Evolutionary conservation across 2,113 vertebrate species (phyloP), one percentile per base, ranked within the genome.

Genomic region (Nannobrachium achirus): DNA sequence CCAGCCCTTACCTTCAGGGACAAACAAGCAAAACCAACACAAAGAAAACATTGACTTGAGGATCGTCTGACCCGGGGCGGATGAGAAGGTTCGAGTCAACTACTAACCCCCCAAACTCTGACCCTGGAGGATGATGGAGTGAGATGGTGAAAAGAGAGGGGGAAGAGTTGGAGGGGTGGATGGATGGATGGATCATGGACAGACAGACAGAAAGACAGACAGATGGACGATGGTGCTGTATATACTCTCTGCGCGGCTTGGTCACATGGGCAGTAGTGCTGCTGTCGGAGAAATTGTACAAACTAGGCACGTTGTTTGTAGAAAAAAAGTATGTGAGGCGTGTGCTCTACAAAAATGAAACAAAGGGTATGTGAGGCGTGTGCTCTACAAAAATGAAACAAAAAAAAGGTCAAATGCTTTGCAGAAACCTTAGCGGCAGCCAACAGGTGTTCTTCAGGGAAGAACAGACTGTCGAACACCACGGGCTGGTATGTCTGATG

Each of bases 261-360:
- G 59, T 76, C 71, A 75, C 56, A 61, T 66, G 78, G 86, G 88
- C 83, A 89, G 86, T 87, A n/a, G n/a, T n/a, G 82, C 74, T 85
- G 86, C 86, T 89, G 82, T 79, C 71, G 75, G 65, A 82, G 70
- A 78, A 73, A 75, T 52, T 74, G 71, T 80, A 85, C 80, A 89
- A 85, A 86, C 76, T 66, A 88, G 86, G 89, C 86, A 88, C 85
- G 50, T 84, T 75, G 67, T 86, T 81, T 79, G 75, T 81, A 88
- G 83, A 86, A 86, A n/a, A n/a, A 79, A 74, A 71, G 19, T 19
- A 72, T 52, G 58, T 5, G 46, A 76, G 58, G 57, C n/a, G n/a
- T 67, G 76, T 33, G 18, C 73, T 78, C 40, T 48, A 67, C n/a
- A 69, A 68, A 74, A 51, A n/a, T n/a, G n/a, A 88, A 83, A 86